Evolutionary conservation across 2,888 invertebrate genomes (phyloP), one percentile per base, ranked within the genome.

Genomic region (Euzophera pinguis): DNA sequence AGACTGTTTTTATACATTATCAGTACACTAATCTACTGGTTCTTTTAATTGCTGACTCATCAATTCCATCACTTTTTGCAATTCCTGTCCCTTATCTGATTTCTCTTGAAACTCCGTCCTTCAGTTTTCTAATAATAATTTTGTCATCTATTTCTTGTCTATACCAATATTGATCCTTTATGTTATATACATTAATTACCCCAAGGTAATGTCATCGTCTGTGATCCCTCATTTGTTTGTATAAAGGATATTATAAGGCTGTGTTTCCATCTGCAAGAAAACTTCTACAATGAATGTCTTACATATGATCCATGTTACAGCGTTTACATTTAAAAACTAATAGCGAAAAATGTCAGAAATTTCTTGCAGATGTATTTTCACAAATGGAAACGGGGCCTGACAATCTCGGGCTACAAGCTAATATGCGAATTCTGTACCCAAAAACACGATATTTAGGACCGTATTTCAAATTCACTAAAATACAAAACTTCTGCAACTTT

Each of bases 11-110:
- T 53, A 53, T 52, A 32, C 49, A 52, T 61, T 57, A 56, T 52
- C 52, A 55, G 49, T 63, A 58, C 54, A 61, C 61, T 65, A 64
- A 53, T 56, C 69, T 75, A 76, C 85, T 87, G 85, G 86, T 86
- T 84, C 85, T 73, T 77, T 81, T 58, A 73, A 73, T 75, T 78
- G 71, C 74, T 75, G 70, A 70, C 67, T 66, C 74, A 78, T 87
- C 87, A 88, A 87, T 88, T 87, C 84, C 87, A 73, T 65, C 64
- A 74, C 75, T 71, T 69, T 69, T 63, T 76, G 77, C 86, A 85
- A 85, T 84, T 85, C 84, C 84, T 74, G 71, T 66, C 61, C 64
- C 71, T 67, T 62, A 10, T 34, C 17, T 43, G 35, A 13, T 35
- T 43, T 34, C 13, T 27, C 32, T 41, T 51, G 35, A 17, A 42